Conservation (phyloP, 2,113 vertebrate species). For the Rhinolophus sinicus region DNA sequence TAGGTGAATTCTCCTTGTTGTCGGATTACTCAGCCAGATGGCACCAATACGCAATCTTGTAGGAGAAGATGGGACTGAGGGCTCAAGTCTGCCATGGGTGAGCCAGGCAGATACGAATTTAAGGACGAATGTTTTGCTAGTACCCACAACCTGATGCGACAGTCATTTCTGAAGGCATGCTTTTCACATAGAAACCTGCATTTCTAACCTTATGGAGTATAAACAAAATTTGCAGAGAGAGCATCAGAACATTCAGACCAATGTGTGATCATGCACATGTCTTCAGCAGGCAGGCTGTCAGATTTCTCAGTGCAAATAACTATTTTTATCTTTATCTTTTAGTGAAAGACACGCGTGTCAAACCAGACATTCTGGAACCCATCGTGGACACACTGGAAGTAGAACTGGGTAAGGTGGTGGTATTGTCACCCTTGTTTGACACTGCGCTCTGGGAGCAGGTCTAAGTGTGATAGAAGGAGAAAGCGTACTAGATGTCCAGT, state of each 20-base stretch:
- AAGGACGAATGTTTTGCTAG: not conserved
- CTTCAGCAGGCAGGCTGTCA: not conserved
- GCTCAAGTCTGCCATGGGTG: not conserved
- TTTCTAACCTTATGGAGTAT: not conserved
- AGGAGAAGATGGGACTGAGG: not conserved
- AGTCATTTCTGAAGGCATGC: not conserved
- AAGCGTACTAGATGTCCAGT: not conserved
- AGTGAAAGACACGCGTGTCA: constrained; percentile 80
- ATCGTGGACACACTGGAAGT: constrained; percentile 74
- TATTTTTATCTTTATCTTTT: constrained; percentile 64
- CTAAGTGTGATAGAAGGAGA: not conserved
- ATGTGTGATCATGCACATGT: rapidly evolving
- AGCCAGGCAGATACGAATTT: not conserved
- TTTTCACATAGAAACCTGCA: not conserved
- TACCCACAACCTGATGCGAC: too few relatives aligned
- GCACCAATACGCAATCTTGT: not conserved
- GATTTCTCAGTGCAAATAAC: not conserved
- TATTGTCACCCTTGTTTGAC: rapidly evolving
- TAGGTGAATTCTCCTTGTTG: not conserved
- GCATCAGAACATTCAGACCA: not conserved
- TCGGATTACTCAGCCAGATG: not conserved
- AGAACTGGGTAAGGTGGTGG: constrained; percentile 83
- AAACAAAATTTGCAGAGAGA: not conserved
- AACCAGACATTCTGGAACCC: constrained; percentile 84
- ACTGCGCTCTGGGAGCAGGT: not conserved